A percentile compares a stretch with the other conserved stretches of the same genome.
Evolutionary conservation across 2,888 invertebrate genomes (phyloP).

Genomic region (Heliconius charithonia): DNA sequence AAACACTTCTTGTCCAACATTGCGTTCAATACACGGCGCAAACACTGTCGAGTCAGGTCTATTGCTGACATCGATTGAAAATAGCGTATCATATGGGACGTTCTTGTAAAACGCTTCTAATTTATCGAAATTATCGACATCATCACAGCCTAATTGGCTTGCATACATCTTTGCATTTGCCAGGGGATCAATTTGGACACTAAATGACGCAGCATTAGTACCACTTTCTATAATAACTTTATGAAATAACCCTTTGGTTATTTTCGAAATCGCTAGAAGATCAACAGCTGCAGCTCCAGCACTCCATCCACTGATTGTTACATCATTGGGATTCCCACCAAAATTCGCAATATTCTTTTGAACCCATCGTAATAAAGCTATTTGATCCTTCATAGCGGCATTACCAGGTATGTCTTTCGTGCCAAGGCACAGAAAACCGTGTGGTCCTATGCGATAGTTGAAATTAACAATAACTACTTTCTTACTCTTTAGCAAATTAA

Average conservation of each 20-base stretch:
- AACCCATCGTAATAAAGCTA: conserved; percentile 54
- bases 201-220: conserved; percentile 51
- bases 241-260: conserved; percentile 59
- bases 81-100: conserved; percentile 51
- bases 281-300: conserved; percentile 64
- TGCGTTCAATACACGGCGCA: conserved; percentile 56
- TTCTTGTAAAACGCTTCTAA: conserved; percentile 63
- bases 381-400: conserved; percentile 70
- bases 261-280: conserved; percentile 59
- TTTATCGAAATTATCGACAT: conserved; percentile 55
- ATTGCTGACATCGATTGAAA: conserved; percentile 40
- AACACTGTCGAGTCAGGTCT: conserved; percentile 50
- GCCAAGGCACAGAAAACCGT: conserved; percentile 66
- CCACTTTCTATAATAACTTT: conserved; percentile 65
- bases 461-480: conserved; percentile 56
- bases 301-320: conserved; percentile 63
- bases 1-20: conserved; percentile 55
- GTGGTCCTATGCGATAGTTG: conserved; percentile 46
- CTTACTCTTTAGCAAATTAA: conserved; percentile 53
- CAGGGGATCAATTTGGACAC: conserved; percentile 60
- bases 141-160: conserved; percentile 51
- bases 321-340: conserved; percentile 66
- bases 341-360: conserved; percentile 53
- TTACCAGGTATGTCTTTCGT: conserved; percentile 66
- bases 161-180: conserved; percentile 60